Percentiles rank a stretch among this genome's conserved stretches.
phyloP scores from a whole-genome alignment of 2,113 vertebrate species.

The Microcebus lehilahytsara region DNA sequence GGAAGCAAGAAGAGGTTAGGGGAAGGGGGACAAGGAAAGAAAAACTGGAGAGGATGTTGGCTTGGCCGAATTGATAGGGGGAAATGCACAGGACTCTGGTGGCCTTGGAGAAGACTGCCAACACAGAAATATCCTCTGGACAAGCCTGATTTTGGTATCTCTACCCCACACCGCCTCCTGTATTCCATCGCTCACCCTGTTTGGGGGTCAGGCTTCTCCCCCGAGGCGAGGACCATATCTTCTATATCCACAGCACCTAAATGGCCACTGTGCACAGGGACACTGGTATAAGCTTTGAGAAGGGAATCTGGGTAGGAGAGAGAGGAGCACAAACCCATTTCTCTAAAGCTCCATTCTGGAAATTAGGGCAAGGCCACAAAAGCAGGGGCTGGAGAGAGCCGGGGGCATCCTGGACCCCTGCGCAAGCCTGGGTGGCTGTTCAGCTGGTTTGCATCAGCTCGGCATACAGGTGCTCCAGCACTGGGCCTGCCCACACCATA shows the following conservation, averaged over 20 bases:
- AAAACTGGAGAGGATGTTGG: not conserved
- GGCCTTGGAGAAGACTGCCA: not conserved
- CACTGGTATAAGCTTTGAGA: not conserved
- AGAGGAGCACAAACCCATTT: not conserved
- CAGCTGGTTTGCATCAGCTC: not conserved
- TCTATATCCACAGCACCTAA: not conserved
- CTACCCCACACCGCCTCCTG: not conserved
- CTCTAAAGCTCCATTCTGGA: not conserved
- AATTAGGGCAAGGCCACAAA: not conserved
- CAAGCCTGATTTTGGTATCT: not conserved
- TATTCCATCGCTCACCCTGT: not conserved
- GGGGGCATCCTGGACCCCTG: not conserved
- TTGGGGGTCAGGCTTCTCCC: not conserved
- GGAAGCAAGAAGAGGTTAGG: not conserved
- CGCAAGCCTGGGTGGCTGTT: not conserved
- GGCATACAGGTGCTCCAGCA: not conserved
- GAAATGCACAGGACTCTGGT: not conserved
- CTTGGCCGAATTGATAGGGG: not conserved
- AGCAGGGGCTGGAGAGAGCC: not conserved
- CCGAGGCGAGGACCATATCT: not conserved
- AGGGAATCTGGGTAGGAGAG: not conserved
- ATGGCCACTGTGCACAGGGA: not conserved
- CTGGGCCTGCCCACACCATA: not conserved
- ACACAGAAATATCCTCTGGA: not conserved
- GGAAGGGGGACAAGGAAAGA: not conserved